Evolutionary conservation across 1,140 invertebrate genomes (phyloP), one percentile per base, ranked within the genome.

Genomic region (Tetragonula clypearis): DNA sequence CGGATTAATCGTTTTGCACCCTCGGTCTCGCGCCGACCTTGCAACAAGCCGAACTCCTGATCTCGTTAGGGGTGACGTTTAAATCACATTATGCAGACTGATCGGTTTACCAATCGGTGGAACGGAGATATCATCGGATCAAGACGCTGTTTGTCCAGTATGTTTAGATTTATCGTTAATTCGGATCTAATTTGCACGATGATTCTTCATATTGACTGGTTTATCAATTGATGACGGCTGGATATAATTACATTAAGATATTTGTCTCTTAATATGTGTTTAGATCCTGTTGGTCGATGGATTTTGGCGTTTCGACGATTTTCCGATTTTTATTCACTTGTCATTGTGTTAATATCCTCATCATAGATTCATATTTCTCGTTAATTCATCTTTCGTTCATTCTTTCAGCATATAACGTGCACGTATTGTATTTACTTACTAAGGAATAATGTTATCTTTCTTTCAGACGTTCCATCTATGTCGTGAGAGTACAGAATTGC

Each of bases 61-160:
- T 90, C 88, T 89, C 56, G 82, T 90, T 90, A 90, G 88, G 88
- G 86, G 82, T 69, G 80, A 90, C 77, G 66, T 87, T 87, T 87
- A 84, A 85, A 87, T 87, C 88, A 72, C 75, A 89, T 90, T 87
- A 90, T 53, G 58, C 69, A 30, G 62, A 60, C 53, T 80, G 66
- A 88, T 86, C 69, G 80, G 77, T 77, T 82, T 76, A 86, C 55
- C n/a, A 26, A 30, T 41, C 26, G 56, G 17, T 84, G 41, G 30
- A 66, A 53, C 72, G 12, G 15, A 11, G 62, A 55, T 53, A 74
- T 58, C 5, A 65, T 81, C 55, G 26, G 14, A 23, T 23, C 66
- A 23, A 30, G n/a, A 30, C 26, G 35, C 15, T 78, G 58, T 26
- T 41, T 69, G 21, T 23, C 19, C 21, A n/a, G 21, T 21, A 9